Evolutionary conservation across 2,797 vertebrate genomes (phyloP), one percentile per base, ranked within the genome.

Genomic region (Coregonus ussuriensis): DNA sequence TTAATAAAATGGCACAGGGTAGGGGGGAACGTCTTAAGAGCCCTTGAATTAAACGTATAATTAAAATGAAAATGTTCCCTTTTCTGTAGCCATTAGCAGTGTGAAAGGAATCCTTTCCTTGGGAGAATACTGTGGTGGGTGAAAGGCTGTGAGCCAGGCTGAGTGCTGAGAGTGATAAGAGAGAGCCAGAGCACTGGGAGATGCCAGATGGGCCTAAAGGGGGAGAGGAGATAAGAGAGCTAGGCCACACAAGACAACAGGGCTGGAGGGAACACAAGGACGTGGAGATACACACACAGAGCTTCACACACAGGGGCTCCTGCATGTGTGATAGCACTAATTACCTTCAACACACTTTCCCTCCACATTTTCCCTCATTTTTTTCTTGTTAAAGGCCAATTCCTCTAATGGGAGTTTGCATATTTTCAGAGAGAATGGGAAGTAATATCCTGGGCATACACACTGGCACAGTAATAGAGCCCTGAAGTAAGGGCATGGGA

Each of bases 41-140:
- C 90, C 86, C 92, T 90, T 41, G 91, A 92, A 90, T 85, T 87
- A 88, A 89, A 86, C 82, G 77, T 87, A 86, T 92, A 93, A 94
- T 94, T 94, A 93, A 93, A 94, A 93, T 86, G 75, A 91, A 94
- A 94, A 92, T 83, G 88, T 89, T 93, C 88, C 84, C 86, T 92
- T 92, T 92, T 91, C 89, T 47, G 89, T 87, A 86, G 93, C 91
- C 90, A 93, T 94, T 93, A 93, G 88, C 69, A 53, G 83, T 82
- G 89, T 93, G 92, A 93, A 93, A 91, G 83, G 89, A 91, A 90
- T 88, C 84, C 83, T 82, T 85, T 91, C 92, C 92, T 89, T 87
- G 80, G 84, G 91, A 93, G 93, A 88, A 89, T 79, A 89, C 84
- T 81, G 82, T 74, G 79, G 88, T 74, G 88, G 85, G 84, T 83